Conservation (phyloP, 2,888 invertebrate genomes). For the Erebia epiphron region DNA sequence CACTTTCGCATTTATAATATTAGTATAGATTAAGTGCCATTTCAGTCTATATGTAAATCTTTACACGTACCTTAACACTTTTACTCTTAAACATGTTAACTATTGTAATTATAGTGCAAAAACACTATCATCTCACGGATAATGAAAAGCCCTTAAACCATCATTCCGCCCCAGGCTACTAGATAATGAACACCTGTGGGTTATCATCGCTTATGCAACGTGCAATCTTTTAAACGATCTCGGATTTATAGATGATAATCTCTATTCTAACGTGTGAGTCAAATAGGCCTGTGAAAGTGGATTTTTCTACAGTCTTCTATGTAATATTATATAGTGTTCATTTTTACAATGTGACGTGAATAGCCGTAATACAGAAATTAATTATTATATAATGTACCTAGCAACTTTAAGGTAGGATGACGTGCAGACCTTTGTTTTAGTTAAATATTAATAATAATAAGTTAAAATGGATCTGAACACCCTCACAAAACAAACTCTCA, state of each 20-base stretch:
- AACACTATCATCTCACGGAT: constrained; percentile 11
- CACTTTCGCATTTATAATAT: too few species aligned
- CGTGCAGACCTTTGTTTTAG: too few species aligned
- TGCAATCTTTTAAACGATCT: constrained; percentile 29
- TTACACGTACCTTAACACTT: not conserved
- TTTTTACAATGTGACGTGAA: too few species aligned
- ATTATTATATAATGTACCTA: too few species aligned
- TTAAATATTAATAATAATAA: too few species aligned
- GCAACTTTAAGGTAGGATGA: too few species aligned
- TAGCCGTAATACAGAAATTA: too few species aligned
- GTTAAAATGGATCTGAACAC: too few species aligned
- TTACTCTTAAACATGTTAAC: constrained; percentile 10
- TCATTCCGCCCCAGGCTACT: constrained; percentile 24
- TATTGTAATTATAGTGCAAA: constrained; percentile 1
- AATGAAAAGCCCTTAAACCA: constrained; percentile 29
- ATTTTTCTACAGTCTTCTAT: not conserved
- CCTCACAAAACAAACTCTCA: too few species aligned
- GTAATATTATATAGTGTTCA: too few species aligned
- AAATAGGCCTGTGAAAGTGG: constrained; percentile 26
- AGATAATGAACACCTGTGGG: constrained; percentile 25
- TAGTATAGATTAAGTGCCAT: not conserved
- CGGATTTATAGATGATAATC: constrained; percentile 35
- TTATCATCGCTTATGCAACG: constrained; percentile 30
- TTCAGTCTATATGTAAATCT: too few species aligned
- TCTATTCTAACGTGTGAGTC: constrained; percentile 16